Evolutionary conservation across 1,140 invertebrate genomes (phyloP).

Genomic region (Heterodera schachtii): DNA sequence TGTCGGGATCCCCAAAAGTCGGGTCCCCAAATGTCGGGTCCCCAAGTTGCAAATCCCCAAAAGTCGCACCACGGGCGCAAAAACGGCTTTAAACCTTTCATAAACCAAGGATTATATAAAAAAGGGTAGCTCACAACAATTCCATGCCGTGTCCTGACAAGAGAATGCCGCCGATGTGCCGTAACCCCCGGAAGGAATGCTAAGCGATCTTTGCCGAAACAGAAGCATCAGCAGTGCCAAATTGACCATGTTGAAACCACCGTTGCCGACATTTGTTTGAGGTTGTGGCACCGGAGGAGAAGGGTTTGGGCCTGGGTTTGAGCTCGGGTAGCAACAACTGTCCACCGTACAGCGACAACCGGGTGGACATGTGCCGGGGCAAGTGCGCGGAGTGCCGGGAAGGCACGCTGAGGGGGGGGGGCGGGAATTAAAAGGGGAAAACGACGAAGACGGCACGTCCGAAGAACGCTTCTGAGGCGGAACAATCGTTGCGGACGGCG

Average conservation of each 20-base stretch:
- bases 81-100: too few relatives aligned
- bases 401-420: background rate
- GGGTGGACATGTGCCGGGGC: conserved; percentile 4
- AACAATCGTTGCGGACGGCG: conserved; percentile 11
- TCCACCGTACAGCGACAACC: conserved; percentile 8
- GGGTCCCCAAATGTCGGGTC: too few relatives aligned
- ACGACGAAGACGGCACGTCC: background rate
- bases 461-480: conserved; percentile 7
- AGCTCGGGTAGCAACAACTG: background rate
- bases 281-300: background rate
- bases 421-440: background rate
- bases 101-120: too few relatives aligned
- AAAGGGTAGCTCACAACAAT: background rate
- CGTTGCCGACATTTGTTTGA: background rate
- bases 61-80: too few relatives aligned
- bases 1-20: too few relatives aligned
- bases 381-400: background rate
- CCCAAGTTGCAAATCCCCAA: too few relatives aligned
- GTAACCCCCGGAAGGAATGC: background rate
- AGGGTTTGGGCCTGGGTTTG: background rate
- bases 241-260: background rate
- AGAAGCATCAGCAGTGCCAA: conserved; percentile 6
- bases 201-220: background rate
- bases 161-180: background rate
- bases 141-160: conserved; percentile 9